Evolutionary conservation across 2,888 invertebrate species (phyloP), one percentile per base, ranked within the genome.

Genomic region (Diarsia dahlii): DNA sequence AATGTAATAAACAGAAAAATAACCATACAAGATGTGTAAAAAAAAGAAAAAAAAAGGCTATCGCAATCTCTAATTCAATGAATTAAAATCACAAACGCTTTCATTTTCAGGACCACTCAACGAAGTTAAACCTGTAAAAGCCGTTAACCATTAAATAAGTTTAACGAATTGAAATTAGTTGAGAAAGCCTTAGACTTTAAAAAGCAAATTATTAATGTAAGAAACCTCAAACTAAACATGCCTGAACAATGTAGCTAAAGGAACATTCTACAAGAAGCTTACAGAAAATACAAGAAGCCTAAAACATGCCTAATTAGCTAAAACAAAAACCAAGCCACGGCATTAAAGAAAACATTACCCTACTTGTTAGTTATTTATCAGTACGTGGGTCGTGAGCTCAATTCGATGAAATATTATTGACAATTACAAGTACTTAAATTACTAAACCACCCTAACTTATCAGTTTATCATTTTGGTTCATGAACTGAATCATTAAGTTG

Each of bases 251-350:
- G 52, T 76, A 58, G 20, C 13, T 52, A 52, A 46, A 1, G 13
- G 64, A 45, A 50, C 3, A 39, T 58, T 62, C 9, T 34, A 82
- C 54, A 80, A 18, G 60, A 52, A 71, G 18, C 52, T 15, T 18
- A 45, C 34, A 50, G 56, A 20, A 39, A 62, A 28, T 52, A 65
- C 39, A 34, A 54, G 54, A 58, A 66, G 23, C 18, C 54, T 65
- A 52, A 50, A 71, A 71, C 80, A 72, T 72, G 39, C 63, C 46
- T 71, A 65, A 81, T 85, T 73, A 85, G 46, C 46, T 4, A 67
- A 58, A 69, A 63, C 58, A 81, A 54, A 20, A 71, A 54, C 46
- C 10, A 54, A 58, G 68, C 2, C 39, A 73, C 10, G 48, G 48
- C 18, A 62, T 66, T 50, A 54, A 68, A 62, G 56, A 71, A 84